phyloP scores from a whole-genome alignment of 2,797 vertebrate species.

The Cynopterus sphinx region DNA sequence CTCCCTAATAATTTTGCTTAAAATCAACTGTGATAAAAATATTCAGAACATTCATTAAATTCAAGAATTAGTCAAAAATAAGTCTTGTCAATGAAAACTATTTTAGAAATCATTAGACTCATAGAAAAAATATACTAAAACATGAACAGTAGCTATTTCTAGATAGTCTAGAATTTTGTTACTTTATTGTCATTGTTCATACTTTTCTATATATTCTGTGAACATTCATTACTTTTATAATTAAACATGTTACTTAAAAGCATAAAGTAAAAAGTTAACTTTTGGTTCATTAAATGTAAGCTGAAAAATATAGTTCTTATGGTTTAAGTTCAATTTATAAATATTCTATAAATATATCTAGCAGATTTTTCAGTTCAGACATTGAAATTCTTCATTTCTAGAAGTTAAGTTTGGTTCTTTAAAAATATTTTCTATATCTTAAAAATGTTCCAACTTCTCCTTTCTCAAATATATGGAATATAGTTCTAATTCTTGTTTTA shows the following conservation, averaged over 20 bases:
- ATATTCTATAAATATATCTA: background rate
- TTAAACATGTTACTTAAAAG: background rate
- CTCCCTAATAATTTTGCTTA: conserved; percentile 3
- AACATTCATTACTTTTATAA: background rate
- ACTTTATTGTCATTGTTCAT: background rate
- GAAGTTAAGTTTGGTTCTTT: background rate
- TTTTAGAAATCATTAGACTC: background rate
- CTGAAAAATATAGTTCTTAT: background rate
- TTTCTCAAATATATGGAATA: background rate
- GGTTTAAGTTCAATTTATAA: background rate
- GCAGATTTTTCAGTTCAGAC: background rate
- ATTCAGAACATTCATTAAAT: background rate
- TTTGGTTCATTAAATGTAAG: background rate
- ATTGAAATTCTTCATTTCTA: background rate
- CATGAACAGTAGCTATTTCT: background rate
- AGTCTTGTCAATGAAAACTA: conserved; percentile 34
- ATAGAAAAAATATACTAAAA: conserved; percentile 25
- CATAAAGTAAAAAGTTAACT: background rate
- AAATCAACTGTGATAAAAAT: background rate
- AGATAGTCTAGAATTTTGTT: background rate
- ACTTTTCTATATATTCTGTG: background rate
- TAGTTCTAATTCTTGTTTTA: background rate
- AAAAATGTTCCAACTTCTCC: background rate
- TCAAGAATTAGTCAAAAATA: conserved; percentile 17
- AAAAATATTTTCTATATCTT: background rate